Base-by-base conservation (phyloP, 2,113 vertebrate genomes). In the Anguilla japonica region DNA sequence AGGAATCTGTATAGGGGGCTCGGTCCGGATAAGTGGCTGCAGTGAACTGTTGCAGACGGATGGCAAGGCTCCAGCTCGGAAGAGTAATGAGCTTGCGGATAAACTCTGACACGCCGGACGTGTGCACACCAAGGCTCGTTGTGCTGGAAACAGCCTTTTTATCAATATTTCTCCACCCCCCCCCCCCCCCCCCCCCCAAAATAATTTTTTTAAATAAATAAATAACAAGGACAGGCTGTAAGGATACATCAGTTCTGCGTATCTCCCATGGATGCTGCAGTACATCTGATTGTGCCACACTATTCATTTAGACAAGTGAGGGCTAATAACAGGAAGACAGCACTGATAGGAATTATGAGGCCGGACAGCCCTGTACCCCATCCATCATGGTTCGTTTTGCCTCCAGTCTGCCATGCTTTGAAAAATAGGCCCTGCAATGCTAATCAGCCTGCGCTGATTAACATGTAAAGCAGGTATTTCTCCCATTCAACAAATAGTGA, bases 1-100 rank as follows among this genome's bases (percentile, higher is more conserved):
- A 22, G 9, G 83, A 86, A 87, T 90, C 88, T 86, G 86, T 83
- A 86, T 85, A 80, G 88, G 87, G 53, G 34, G 6, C 40, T 26
- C 1, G 29, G 89, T 87, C 89, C 18, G 83, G 87, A 88, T 83
- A 88, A 41, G 81, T 34, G 0, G 0, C 60, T 87, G 85, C 41
- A 88, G 85, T 0, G 2, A 79, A 8, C 22, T 39, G 0, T 8
- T 0, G 0, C 80, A 50, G 87, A 71, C 41, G 87, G 84, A 0
- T 88, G 90, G 87, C 83, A 7, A 71, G 0, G 0, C 0, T 0
- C 86, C 86, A 41, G 53, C 29, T 22, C 82, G 14, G 16, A 84
- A 0, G 82, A 86, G 84, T 56, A 86, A 89, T 0, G 16, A 86
- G 85, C 40, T 11, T 9, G 87, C 26, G 83, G 57, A 84, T 84